phyloP scores from a whole-genome alignment of 2,113 vertebrate species.

The Aix galericulata region DNA sequence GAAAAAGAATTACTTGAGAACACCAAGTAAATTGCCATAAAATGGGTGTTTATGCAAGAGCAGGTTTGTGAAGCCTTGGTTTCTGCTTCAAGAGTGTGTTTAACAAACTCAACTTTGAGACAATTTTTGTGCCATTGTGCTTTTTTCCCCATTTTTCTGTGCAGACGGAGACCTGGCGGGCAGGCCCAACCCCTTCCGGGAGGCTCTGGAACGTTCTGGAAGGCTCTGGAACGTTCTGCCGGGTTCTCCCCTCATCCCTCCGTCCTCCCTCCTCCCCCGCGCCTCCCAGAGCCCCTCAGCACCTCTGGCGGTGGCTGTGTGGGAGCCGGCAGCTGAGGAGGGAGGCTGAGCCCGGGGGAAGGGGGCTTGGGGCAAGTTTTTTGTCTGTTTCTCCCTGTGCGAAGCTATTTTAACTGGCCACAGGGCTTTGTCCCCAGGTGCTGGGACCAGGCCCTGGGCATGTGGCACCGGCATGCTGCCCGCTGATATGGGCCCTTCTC shows the following conservation, averaged over 20 bases:
- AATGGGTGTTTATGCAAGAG: not conserved
- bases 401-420: not conserved
- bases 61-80: not conserved
- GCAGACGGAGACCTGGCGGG: not conserved
- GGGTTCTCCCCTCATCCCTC: too few species aligned
- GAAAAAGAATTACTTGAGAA: not conserved
- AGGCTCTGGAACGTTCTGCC: too few species aligned
- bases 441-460: too few species aligned
- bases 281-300: not conserved
- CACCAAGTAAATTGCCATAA: not conserved
- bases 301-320: too few species aligned
- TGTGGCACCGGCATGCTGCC: too few species aligned
- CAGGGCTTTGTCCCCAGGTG: not conserved
- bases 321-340: not conserved
- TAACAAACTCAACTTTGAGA: not conserved
- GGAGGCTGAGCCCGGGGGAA: not conserved
- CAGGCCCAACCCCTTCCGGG: too few species aligned
- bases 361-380: not conserved
- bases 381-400: not conserved
- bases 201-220: too few species aligned
- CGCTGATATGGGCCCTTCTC: too few species aligned
- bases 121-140: not conserved
- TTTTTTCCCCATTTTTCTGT: not conserved
- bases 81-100: rapidly evolving
- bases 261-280: too few species aligned